Base-by-base conservation (phyloP, 2,113 vertebrate species). In the Regulus satrapa region DNA sequence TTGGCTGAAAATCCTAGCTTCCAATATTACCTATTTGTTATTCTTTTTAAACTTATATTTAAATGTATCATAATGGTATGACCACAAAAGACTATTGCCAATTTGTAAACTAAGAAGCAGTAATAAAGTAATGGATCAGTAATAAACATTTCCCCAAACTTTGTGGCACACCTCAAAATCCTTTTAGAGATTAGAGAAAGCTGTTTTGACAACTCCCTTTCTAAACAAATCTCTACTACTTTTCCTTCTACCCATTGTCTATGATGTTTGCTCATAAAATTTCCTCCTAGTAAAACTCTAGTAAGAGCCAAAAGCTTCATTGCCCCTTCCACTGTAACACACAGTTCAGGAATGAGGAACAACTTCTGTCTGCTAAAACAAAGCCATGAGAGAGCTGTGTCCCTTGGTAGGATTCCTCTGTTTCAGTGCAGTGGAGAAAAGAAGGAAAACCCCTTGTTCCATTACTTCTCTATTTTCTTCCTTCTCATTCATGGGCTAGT, bases 351-450 rank as follows among this genome's bases (percentile, higher is more conserved):
- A 94, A 89, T 68, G 90, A 96, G 68, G 88, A 96, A 95, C 8
- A 66, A 45, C 5, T 48, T 49, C 16, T 25, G 6, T 6, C 32
- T 78, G 45, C 66, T 89, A 69, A 58, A 21, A 31, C 43, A 88
- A 71, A 67, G 12, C 17, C 1, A 1, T 20, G 29, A 77, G 7
- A 32, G 16, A 5, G 3, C 3, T 0, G 0, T 5, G 20, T 14
- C 8, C 13, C 18, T 76, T 7, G 1, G 7, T 26, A 79, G 24
- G 31, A 41, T 54, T 68, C n/a, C 56, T 79, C 29, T 46, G 15
- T 45, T 72, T 55, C 18, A 71, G 24, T 32, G 19, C 11, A 56
- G 10, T 41, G 16, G 23, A 17, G 18, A 89, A 85, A 58, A 66
- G 26, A 71, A 56, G 67, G 25, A 66, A 87, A 62, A 6, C 1